phyloP scores from a whole-genome alignment of 2,888 invertebrate species.

The Chrysina gloriosa region DNA sequence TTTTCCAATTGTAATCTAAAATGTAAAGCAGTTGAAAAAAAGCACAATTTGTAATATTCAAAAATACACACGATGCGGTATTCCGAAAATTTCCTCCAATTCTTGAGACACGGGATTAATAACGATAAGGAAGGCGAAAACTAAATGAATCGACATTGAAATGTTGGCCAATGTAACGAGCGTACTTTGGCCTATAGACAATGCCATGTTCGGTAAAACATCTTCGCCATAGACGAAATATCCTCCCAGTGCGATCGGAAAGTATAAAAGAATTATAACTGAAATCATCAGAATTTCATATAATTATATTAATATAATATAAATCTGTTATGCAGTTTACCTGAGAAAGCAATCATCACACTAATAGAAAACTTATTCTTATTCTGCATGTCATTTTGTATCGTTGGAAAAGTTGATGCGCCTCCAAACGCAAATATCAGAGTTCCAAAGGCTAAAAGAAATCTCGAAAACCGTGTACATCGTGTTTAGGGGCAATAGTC shows the following conservation, averaged over 20 bases:
- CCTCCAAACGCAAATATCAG: conserved; percentile 80
- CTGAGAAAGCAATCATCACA: conserved; percentile 71
- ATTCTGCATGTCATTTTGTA: conserved; percentile 81
- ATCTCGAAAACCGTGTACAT: conserved; percentile 70
- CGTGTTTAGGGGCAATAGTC: conserved; percentile 65
- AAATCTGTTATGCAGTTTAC: conserved; percentile 61
- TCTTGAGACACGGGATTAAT: conserved; percentile 80
- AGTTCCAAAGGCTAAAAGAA: conserved; percentile 79
- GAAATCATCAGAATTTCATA: too few species aligned
- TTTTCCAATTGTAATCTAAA: conserved; percentile 72
- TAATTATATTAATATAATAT: too few species aligned
- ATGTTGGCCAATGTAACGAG: conserved; percentile 71
- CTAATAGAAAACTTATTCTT: conserved; percentile 74
- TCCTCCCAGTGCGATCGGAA: conserved; percentile 72
- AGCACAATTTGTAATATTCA: background rate
- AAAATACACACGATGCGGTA: conserved; percentile 69
- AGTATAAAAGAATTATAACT: conserved; percentile 70
- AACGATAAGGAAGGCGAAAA: conserved; percentile 76
- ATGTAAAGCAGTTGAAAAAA: conserved; percentile 42
- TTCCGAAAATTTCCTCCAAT: conserved; percentile 73
- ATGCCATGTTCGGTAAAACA: conserved; percentile 71
- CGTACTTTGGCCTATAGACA: conserved; percentile 68
- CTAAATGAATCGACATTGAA: conserved; percentile 74
- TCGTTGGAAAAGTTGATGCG: conserved; percentile 81
- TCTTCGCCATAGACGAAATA: conserved; percentile 74